Base-by-base conservation (phyloP, 2,113 vertebrate species). In the Poecile atricapillus region DNA sequence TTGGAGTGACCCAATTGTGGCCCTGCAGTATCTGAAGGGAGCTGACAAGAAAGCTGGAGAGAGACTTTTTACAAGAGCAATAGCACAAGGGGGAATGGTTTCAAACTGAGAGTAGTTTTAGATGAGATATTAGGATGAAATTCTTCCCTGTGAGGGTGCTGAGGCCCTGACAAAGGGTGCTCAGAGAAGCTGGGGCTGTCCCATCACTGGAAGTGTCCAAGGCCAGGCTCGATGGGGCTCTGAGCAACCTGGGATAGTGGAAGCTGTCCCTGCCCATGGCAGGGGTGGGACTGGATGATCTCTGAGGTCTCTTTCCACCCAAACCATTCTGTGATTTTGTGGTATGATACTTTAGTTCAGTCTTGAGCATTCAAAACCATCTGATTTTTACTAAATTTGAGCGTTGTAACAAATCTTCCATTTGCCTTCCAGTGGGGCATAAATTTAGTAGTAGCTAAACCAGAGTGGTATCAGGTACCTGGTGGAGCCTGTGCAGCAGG, bases 211-310 rank as follows among this genome's bases (percentile, higher is more conserved):
- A 0, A 43, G 17, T 35, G 55, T 55, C 0, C 63, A 0, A 49
- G 17, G 10, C 21, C 41, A 19, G 55, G 25, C 0, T 76, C 41
- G 41, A 62, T 0, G 1, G 23, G 10, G 30, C 9, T 47, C 1
- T 0, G 56, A 62, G 30, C 63, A 55, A 3, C 25, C 30, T 83
- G 47, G 35, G 2, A 0, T 4, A 5, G 70, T 43, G 35, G 21
- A 16, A 33, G 8, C 2, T 35, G 30, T 41, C 39, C 25, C 2
- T 68, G 21, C 11, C 50, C 14, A 2, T 55, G 25, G 11, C 17
- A 76, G 12, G 9, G 3, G 5, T 73, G 25, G 25, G 35, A 27
- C 5, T 11, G 21, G 47, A 5, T 63, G 47, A 43, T 11, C 25
- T 49, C 49, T 56, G 15, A 43, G 8, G 35, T 55, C 15, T 43